Evolutionary conservation across 2,797 vertebrate genomes (phyloP).

Genomic region (Sebastes hopkinsi): DNA sequence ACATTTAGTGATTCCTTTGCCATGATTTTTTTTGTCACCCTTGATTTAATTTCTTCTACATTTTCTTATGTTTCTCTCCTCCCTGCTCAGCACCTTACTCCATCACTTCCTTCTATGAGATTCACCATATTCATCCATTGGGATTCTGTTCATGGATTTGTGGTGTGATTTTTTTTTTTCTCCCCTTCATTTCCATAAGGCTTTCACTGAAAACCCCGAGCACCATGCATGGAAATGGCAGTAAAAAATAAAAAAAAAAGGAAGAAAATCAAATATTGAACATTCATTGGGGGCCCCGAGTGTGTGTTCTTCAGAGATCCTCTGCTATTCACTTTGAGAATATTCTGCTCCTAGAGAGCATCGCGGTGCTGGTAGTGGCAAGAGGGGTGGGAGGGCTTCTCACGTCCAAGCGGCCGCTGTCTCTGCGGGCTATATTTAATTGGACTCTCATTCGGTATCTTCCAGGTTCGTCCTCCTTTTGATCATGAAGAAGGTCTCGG

Average conservation of each 20-base stretch:
- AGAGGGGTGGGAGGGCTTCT: conserved; percentile 25
- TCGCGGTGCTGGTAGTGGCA: conserved; percentile 39
- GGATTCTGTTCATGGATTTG: conserved; percentile 32
- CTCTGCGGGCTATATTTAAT: conserved; percentile 84
- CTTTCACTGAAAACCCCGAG: conserved; percentile 39
- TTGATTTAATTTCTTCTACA: conserved; percentile 16
- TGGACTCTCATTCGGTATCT: conserved; percentile 81
- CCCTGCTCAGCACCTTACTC: background rate
- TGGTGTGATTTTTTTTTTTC: conserved; percentile 7
- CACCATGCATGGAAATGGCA: conserved; percentile 51
- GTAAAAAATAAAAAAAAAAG: conserved; percentile 24
- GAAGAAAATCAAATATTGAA: conserved; percentile 77
- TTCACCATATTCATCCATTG: background rate
- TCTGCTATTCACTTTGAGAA: conserved; percentile 77
- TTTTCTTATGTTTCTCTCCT: conserved; percentile 10
- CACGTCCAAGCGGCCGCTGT: conserved; percentile 69
- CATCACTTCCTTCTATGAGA: background rate
- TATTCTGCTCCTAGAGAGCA: conserved; percentile 71
- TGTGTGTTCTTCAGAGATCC: conserved; percentile 57
- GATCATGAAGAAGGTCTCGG: conserved; percentile 78
- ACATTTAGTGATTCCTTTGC: conserved; percentile 26
- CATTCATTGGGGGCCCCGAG: conserved; percentile 55
- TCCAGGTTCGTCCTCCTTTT: conserved; percentile 80
- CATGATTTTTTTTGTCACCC: conserved; percentile 13
- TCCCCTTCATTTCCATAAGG: conserved; percentile 32